These are phyloP conservation scores for Rhinophrynus dorsalis DNA, from an alignment of 2,797 vertebrate species.

Conservation along the genomic window DNA sequence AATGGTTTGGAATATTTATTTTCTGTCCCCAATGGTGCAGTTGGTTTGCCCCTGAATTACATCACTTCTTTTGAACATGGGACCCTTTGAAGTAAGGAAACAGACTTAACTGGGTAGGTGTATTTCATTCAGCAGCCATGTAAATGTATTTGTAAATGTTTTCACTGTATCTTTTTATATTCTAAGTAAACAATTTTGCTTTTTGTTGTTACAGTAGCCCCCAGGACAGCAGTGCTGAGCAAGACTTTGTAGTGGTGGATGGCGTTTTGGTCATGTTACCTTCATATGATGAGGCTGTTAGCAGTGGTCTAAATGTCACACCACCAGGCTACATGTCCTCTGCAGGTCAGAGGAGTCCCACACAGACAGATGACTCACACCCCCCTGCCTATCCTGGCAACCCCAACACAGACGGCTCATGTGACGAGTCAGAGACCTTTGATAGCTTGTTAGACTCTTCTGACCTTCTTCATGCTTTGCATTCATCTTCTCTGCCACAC, in stretches of 20 bases:
- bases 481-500: conserved; percentile 59
- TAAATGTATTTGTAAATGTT: too few relatives aligned
- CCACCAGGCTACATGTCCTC: conserved; percentile 63
- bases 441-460: conserved; percentile 67
- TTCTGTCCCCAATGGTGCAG: too few relatives aligned
- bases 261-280: conserved; percentile 81
- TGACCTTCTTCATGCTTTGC: conserved; percentile 71
- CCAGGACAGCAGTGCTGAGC: conserved; percentile 68
- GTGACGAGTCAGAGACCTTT: conserved; percentile 65
- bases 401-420: conserved; percentile 59
- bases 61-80: too few relatives aligned
- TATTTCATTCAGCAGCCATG: too few relatives aligned
- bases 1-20: too few relatives aligned
- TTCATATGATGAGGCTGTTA: conserved; percentile 82
- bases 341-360: conserved; percentile 61
- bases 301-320: conserved; percentile 60
- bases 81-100: too few relatives aligned
- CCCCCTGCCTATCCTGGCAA: conserved; percentile 81
- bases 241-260: conserved; percentile 81
- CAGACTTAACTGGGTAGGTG: too few relatives aligned
- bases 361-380: conserved; percentile 74
- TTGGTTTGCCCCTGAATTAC: too few relatives aligned
- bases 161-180: too few relatives aligned
- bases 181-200: too few relatives aligned
- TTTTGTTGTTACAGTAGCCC: conserved; percentile 62